A percentile compares a stretch with the other conserved stretches of the same genome.
phyloP scores from a whole-genome alignment of 2,113 vertebrate genomes.

The Barnardius zonarius region DNA sequence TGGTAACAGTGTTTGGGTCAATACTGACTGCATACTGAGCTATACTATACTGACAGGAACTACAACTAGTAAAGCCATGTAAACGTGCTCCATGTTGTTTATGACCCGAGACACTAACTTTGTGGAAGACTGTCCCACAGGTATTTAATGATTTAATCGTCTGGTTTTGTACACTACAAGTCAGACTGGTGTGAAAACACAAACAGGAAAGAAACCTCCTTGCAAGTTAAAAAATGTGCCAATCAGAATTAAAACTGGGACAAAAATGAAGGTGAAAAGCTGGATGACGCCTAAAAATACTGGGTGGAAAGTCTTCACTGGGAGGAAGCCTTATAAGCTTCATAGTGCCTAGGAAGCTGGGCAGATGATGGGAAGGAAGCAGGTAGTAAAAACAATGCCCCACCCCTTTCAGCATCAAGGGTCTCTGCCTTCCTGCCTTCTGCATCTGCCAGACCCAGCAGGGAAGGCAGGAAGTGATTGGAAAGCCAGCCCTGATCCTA shows the following conservation, averaged over 20 bases:
- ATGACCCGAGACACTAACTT: not conserved
- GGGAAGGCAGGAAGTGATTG: not conserved
- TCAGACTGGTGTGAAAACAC: not conserved
- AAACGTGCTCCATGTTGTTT: not conserved
- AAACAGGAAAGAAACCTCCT: not conserved
- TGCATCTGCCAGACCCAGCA: not conserved
- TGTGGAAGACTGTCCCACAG: not conserved
- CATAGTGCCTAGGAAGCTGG: not conserved
- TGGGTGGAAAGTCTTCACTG: not conserved
- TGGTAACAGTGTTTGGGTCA: not conserved
- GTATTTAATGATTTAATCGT: not conserved
- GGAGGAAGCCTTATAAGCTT: not conserved
- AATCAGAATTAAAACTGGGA: not conserved
- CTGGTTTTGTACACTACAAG: not conserved
- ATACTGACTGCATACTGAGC: not conserved
- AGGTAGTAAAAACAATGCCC: not conserved
- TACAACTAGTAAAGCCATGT: not conserved
- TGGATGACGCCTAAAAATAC: not conserved
- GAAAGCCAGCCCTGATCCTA: not conserved
- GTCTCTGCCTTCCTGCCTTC: not conserved
- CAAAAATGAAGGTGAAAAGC: not conserved
- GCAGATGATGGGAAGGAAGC: not conserved
- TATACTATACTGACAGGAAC: not conserved
- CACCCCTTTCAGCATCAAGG: not conserved
- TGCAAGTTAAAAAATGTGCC: not conserved